A percentile compares a stretch with the other conserved stretches of the same genome.
Evolutionary conservation across 2,888 invertebrate genomes (phyloP).

Genomic region (Xestobium rufovillosum): DNA sequence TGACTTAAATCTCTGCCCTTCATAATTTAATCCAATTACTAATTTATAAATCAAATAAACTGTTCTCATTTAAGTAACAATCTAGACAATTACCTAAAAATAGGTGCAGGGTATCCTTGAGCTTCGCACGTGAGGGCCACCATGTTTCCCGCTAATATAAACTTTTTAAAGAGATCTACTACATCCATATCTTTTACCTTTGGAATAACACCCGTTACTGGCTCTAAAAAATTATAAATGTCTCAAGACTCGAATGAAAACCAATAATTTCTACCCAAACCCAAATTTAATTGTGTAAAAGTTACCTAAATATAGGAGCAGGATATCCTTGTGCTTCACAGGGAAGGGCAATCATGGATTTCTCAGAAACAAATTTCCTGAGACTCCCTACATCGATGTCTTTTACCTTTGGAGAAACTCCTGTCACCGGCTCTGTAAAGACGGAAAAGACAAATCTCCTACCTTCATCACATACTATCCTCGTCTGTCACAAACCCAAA

Average conservation of each 20-base stretch:
- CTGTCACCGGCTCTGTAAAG: constrained; percentile 44
- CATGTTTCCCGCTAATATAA: not conserved
- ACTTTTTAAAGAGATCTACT: too few relatives aligned
- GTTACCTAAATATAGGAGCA: constrained; percentile 58
- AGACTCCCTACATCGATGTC: constrained; percentile 44
- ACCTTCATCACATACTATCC: too few relatives aligned
- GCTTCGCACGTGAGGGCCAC: constrained; percentile 46
- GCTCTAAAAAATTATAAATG: too few relatives aligned
- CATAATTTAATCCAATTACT: too few relatives aligned
- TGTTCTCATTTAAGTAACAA: too few relatives aligned
- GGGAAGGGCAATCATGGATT: constrained; percentile 39
- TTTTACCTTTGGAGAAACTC: constrained; percentile 43
- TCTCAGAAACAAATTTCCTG: constrained; percentile 37
- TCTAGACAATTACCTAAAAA: constrained; percentile 50
- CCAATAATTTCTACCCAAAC: too few relatives aligned
- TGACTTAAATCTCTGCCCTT: too few relatives aligned
- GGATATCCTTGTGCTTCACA: constrained; percentile 51
- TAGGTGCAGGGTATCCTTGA: constrained; percentile 55
- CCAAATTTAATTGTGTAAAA: constrained; percentile 58
- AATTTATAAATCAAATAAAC: too few relatives aligned
- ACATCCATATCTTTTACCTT: constrained; percentile 45
- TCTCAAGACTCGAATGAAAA: too few relatives aligned
- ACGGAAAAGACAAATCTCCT: too few relatives aligned
- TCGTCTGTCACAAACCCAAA: not conserved
- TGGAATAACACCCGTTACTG: constrained; percentile 43